Base-by-base conservation (phyloP, 2,797 vertebrate species). In the Antennarius maculatus region DNA sequence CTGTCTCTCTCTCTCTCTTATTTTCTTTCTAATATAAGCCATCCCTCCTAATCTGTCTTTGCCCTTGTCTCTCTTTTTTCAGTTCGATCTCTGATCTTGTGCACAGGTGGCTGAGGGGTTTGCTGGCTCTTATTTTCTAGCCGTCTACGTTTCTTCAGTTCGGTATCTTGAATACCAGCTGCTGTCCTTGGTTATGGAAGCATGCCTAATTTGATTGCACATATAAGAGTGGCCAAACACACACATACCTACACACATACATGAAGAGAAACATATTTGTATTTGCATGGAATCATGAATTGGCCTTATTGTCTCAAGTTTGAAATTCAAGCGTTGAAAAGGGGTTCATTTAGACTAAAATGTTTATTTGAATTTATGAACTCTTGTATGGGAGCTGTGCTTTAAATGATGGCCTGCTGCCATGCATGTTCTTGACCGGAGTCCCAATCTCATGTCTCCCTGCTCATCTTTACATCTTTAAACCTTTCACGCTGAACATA, bases 1-100 rank as follows among this genome's bases (percentile, higher is more conserved):
- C 23, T 34, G 2, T 34, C 31, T 34, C 31, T 66, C 16, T 37
- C 27, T 46, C 49, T 67, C 58, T 45, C 41, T 55, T 71, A 63
- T 84, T 81, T 77, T 76, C 42, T 39, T 71, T 43, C 84, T 61
- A 83, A 76, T 81, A 74, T 82, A 79, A 80, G 61, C 60, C 49
- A 71, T 72, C 61, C 46, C 54, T 82, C 37, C 59, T 77, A 71
- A 80, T 85, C 77, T 45, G 31, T 79, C 79, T 72, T 47, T 80
- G 65, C 79, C 60, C 70, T 80, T 76, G 60, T 76, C 74, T 74
- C 45, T 61, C 66, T 54, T 57, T 46, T 11, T 34, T 66, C 49
- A 28, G 56, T 54, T 69, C 56, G 62, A 53, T 66, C 61, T 66
- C 65, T 62, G 53, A 14, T 74, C n/a, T 77, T 55, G 37, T 62